Conservation (phyloP, 2,888 invertebrate species). For the Asteroscopus sphinx region DNA sequence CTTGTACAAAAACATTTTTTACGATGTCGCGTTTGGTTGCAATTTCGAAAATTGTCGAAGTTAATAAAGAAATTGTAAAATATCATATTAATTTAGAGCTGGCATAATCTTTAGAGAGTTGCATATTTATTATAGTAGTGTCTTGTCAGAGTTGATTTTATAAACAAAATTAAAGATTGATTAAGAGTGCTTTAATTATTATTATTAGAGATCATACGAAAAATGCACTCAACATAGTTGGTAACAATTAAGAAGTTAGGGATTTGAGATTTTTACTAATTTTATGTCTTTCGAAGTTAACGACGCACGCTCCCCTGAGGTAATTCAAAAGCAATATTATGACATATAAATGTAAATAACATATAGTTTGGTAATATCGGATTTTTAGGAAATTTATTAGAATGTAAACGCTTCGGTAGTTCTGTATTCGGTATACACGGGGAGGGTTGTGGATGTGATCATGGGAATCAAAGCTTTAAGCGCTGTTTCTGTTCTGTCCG, state of each 20-base stretch:
- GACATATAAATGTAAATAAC: constrained; percentile 89
- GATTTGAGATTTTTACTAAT: constrained; percentile 87
- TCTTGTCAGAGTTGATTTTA: constrained; percentile 80
- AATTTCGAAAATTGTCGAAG: constrained; percentile 70
- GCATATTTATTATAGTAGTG: constrained; percentile 81
- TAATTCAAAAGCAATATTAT: constrained; percentile 89
- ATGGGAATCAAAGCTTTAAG: constrained; percentile 89
- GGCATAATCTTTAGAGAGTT: constrained; percentile 84
- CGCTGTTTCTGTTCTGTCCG: constrained; percentile 81
- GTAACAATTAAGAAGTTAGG: constrained; percentile 82
- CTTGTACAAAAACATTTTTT: constrained; percentile 56
- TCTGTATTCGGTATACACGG: constrained; percentile 76
- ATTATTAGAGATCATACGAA: constrained; percentile 81
- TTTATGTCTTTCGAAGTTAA: constrained; percentile 81
- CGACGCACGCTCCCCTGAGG: constrained; percentile 88
- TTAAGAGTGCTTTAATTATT: constrained; percentile 86
- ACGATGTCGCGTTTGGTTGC: constrained; percentile 65
- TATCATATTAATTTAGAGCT: constrained; percentile 80
- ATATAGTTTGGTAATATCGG: constrained; percentile 89
- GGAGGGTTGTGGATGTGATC: constrained; percentile 83
- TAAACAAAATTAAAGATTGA: constrained; percentile 83
- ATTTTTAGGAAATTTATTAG: constrained; percentile 89
- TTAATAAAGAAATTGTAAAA: constrained; percentile 72
- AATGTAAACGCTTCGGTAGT: constrained; percentile 85
- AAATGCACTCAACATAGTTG: constrained; percentile 84